Evolutionary conservation across 2,888 invertebrate species (phyloP).

Genomic region (Boloria selene): DNA sequence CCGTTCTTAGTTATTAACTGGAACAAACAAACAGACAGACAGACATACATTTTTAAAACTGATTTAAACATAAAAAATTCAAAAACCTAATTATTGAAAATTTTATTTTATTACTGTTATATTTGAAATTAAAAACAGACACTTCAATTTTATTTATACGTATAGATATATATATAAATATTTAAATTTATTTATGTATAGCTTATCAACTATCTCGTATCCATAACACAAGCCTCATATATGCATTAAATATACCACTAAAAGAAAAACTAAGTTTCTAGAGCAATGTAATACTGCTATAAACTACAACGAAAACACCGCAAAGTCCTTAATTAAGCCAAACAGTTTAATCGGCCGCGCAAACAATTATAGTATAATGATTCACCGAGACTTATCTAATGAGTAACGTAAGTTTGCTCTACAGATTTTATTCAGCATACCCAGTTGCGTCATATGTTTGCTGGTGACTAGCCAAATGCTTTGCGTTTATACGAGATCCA

Average conservation of each 20-base stretch:
- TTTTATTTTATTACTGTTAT: too few relatives aligned
- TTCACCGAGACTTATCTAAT: conserved; percentile 28
- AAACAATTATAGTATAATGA: conserved; percentile 27
- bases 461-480: conserved; percentile 42
- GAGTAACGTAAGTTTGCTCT: conserved; percentile 32
- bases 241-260: not conserved
- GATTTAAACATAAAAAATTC: too few relatives aligned
- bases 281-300: not conserved
- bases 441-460: conserved; percentile 40
- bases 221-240: too few relatives aligned
- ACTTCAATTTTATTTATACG: too few relatives aligned
- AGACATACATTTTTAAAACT: too few relatives aligned
- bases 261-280: not conserved
- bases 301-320: not conserved
- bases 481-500: conserved; percentile 19
- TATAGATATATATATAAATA: too few relatives aligned
- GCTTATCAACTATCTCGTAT: too few relatives aligned
- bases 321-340: conserved; percentile 7
- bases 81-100: too few relatives aligned
- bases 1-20: too few relatives aligned
- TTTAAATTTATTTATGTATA: too few relatives aligned
- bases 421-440: conserved; percentile 25
- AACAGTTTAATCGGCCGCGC: conserved; percentile 3
- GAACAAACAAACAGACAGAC: too few relatives aligned
- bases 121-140: too few relatives aligned